A percentile compares a stretch with the other conserved stretches of the same genome.
These are phyloP conservation scores for Ciconia boyciana DNA, from an alignment of 2,113 vertebrate species.

Conservation along the genomic window DNA sequence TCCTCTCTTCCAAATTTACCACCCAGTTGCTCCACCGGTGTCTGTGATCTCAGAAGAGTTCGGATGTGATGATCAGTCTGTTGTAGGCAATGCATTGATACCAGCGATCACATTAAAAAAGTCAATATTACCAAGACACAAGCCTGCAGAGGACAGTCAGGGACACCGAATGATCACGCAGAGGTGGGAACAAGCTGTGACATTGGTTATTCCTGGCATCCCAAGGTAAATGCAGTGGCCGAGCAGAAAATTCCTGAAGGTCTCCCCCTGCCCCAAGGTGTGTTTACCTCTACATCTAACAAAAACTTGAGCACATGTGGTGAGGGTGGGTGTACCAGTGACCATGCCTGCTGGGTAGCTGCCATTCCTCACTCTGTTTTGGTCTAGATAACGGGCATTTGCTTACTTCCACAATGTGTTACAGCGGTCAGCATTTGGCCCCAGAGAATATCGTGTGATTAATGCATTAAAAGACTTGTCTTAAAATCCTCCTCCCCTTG, in stretches of 20 bases:
- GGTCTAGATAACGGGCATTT: background rate
- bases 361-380: background rate
- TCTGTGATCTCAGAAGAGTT: background rate
- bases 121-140: background rate
- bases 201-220: background rate
- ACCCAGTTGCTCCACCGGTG: background rate
- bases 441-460: background rate
- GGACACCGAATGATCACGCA: background rate
- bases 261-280: background rate
- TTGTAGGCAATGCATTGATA: background rate
- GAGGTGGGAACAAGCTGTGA: background rate
- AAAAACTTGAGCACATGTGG: rapidly evolving
- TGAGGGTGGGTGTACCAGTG: background rate
- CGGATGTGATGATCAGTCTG: background rate
- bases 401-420: background rate
- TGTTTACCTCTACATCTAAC: background rate
- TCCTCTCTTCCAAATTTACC: background rate
- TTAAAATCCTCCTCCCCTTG: background rate
- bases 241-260: background rate
- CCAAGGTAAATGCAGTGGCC: background rate
- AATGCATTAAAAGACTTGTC: conserved; percentile 19
- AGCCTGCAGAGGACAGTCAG: background rate
- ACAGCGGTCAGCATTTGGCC: background rate
- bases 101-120: background rate
- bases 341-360: background rate